Evolutionary conservation across 2,797 vertebrate genomes (phyloP), one percentile per base, ranked within the genome.

Genomic region (Ceyx erithaca): DNA sequence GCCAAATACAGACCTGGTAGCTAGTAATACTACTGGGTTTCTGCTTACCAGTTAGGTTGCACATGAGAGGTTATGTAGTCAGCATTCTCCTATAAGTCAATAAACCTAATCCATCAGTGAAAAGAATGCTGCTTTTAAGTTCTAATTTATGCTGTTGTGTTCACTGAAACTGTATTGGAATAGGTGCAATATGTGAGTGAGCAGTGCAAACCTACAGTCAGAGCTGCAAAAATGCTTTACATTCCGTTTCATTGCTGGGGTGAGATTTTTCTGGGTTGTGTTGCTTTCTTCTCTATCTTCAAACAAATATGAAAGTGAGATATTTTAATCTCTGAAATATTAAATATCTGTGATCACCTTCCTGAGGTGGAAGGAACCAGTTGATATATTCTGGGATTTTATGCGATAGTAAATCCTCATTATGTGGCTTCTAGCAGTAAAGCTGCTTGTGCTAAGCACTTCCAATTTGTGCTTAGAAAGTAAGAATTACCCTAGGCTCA

Each of bases 261-360:
- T 70, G 88, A 52, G 43, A 20, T 81, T 84, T 84, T 67, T 81
- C 62, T 81, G 49, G 12, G 6, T 6, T 77, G 15, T 52, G 16
- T 71, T 71, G 28, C 14, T 90, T 86, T 84, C 16, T 82, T 75
- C 46, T 76, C 12, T 71, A 22, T 49, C 45, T 63, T 25, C 0
- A 10, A 57, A 64, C 95, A 87, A 77, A 85, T 81, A 48, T n/a
- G 64, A 26, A 83, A 48, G n/a, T 87, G 78, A 80, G 67, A 85
- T 48, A n/a, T 90, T 40, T 69, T 87, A 84, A 66, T 88, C 68
- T 91, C 76, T 89, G 64, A 92, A 96, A 37, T 14, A 18, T 20
- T 93, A 52, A 78, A 94, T 87, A 15, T 80, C 81, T 41, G 11
- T 80, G 55, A 62, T 45, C 49, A 72, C 71, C 73, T 92, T 94